Evolutionary conservation across 2,113 vertebrate species (phyloP).

Genomic region (Corapipo altera): DNA sequence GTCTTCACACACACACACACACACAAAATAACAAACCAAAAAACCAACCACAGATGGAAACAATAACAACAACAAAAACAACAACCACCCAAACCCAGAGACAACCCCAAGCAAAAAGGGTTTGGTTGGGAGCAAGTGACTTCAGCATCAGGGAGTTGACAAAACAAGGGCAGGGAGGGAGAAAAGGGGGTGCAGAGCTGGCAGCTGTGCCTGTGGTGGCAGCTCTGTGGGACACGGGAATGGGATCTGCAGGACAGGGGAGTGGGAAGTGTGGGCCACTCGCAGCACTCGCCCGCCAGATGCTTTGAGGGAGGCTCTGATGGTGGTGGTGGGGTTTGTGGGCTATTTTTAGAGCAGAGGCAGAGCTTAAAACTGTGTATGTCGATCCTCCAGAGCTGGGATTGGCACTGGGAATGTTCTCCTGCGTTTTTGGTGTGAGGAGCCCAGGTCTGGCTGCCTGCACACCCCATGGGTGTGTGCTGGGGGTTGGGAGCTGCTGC

Average conservation of each 20-base stretch:
- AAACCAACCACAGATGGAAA: neutral
- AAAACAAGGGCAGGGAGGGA: neutral
- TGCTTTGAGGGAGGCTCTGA: neutral
- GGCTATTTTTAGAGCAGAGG: conserved; percentile 24
- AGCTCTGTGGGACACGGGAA: neutral
- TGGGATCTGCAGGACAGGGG: neutral
- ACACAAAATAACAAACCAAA: no score
- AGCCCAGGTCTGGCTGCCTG: neutral
- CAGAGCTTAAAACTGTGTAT: neutral
- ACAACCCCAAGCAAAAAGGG: neutral
- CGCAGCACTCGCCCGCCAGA: neutral
- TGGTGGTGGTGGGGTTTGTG: neutral
- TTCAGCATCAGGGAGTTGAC: neutral
- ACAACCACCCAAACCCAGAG: neutral
- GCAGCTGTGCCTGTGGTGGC: neutral
- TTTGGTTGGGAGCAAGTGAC: neutral
- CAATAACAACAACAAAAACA: neutral
- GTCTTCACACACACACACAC: neutral
- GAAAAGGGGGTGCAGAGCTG: fast-evolving
- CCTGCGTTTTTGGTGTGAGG: neutral
- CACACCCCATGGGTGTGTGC: fast-evolving
- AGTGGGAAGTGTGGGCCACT: neutral
- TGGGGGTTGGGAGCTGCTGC: neutral
- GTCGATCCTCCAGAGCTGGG: neutral
- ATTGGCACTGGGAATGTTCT: neutral